Conservation (phyloP, 1,140 invertebrate species). For the Aplysia californica region DNA sequence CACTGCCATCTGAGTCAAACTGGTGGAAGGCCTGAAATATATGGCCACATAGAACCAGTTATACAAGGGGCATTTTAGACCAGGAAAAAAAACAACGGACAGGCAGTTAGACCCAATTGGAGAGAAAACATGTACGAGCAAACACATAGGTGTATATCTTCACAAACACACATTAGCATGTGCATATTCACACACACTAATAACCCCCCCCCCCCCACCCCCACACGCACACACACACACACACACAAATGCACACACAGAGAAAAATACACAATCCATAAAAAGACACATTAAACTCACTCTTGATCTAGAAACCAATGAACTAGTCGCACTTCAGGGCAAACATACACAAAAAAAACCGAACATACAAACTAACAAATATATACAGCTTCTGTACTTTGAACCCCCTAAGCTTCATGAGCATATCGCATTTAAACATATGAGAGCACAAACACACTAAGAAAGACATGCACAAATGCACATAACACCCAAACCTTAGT, state of each 20-base stretch:
- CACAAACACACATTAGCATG: background rate
- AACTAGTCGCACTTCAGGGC: too few species aligned
- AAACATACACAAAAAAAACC: too few species aligned
- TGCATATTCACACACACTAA: too few species aligned
- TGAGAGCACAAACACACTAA: background rate
- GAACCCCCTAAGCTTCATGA: background rate
- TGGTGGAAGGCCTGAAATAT: constrained; percentile 58
- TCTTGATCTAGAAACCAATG: too few species aligned
- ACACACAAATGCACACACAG: too few species aligned
- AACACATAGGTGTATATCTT: too few species aligned
- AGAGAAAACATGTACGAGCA: background rate
- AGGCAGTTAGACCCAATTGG: background rate
- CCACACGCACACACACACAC: too few species aligned
- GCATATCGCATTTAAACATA: background rate
- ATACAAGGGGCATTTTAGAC: background rate
- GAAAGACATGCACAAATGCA: background rate
- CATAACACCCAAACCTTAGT: background rate
- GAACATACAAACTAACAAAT: too few species aligned
- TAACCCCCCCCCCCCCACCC: too few species aligned
- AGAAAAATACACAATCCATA: too few species aligned
- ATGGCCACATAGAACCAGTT: background rate
- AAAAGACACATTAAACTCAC: too few species aligned
- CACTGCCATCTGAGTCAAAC: constrained; percentile 66
- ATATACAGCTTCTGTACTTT: too few species aligned
- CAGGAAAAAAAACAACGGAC: background rate